A percentile compares a stretch with the other conserved stretches of the same genome.
Conservation (phyloP, 2,888 invertebrate species). For the Hipparchia semele region DNA sequence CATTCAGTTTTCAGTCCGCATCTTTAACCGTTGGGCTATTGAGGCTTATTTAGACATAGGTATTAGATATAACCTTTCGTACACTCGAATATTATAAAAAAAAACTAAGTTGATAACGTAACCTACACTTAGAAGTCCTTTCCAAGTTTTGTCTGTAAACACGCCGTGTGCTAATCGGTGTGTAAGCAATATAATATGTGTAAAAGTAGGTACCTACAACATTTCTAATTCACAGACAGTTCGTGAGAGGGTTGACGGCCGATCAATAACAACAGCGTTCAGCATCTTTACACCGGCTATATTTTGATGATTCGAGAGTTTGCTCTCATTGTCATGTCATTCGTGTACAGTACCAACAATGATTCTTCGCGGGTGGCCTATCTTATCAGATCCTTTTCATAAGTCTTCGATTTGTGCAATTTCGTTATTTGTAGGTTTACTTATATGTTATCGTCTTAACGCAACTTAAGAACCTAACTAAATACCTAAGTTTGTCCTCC, state of each 20-base stretch:
- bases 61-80: no score
- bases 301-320: constrained; percentile 71
- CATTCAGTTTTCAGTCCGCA: no score
- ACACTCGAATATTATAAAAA: no score
- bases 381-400: constrained; percentile 12
- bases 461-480: background rate
- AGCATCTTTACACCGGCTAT: constrained; percentile 67
- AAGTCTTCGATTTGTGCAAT: constrained; percentile 13
- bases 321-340: constrained; percentile 54
- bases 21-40: no score
- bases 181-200: no score
- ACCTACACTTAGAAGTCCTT: no score
- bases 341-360: constrained; percentile 49
- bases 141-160: no score
- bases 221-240: constrained; percentile 53
- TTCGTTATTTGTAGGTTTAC: background rate
- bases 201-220: no score
- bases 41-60: no score
- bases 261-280: constrained; percentile 64
- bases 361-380: constrained; percentile 63
- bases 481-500: no score
- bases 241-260: constrained; percentile 47
- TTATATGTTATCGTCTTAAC: background rate
- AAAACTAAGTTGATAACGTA: no score
- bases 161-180: no score